These are phyloP conservation scores for Dryas iulia DNA, from an alignment of 1,140 invertebrate genomes.

Conservation along the genomic window DNA sequence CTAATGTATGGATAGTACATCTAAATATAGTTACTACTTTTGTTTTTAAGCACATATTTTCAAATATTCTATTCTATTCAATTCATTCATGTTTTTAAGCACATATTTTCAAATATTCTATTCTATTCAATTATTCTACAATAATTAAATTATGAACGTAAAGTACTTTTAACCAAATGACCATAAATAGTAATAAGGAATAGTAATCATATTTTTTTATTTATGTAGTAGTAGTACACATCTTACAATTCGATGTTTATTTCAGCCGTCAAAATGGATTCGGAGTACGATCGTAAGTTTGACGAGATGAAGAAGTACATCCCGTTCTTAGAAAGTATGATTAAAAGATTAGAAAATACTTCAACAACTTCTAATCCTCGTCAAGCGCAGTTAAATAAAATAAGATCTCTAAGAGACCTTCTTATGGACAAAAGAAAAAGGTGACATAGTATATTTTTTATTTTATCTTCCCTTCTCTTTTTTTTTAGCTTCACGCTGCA, in stretches of 20 bases:
- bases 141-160: too few species aligned
- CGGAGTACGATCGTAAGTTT: conserved; percentile 82
- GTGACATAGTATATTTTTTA: conserved; percentile 53
- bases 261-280: conserved; percentile 62
- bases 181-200: too few species aligned
- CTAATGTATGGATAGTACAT: too few species aligned
- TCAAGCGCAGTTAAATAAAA: conserved; percentile 82
- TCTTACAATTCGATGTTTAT: conserved; percentile 2
- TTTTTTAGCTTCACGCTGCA: neutral
- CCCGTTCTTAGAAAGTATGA: conserved; percentile 84
- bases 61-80: too few species aligned
- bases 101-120: too few species aligned
- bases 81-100: too few species aligned
- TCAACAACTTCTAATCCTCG: conserved; percentile 68
- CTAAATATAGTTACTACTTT: too few species aligned
- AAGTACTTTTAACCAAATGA: too few species aligned
- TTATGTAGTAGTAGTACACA: neutral
- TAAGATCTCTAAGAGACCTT: conserved; percentile 82
- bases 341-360: conserved; percentile 80
- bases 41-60: too few species aligned
- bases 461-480: neutral
- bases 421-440: conserved; percentile 82
- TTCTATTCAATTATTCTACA: too few species aligned
- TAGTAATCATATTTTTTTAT: neutral
- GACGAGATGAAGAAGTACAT: conserved; percentile 85